Base-by-base conservation (phyloP, 2,888 invertebrate species). In the Augochlorella aurata region DNA sequence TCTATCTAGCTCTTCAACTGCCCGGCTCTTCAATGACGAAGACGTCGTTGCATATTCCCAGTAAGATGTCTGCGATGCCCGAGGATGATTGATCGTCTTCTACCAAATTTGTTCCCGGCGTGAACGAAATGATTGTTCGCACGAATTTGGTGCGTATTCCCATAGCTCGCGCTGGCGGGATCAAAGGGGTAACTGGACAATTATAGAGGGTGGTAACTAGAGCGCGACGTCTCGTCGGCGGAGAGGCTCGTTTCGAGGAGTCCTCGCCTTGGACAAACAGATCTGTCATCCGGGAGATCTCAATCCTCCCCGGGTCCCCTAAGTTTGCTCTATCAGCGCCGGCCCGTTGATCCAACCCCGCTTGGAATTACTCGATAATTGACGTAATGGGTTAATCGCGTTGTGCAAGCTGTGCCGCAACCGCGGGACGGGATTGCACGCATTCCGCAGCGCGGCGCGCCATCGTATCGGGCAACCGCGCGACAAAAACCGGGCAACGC, bases 161-260 rank as follows among this genome's bases (percentile, higher is more conserved):
- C 5, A 24, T 10, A 10, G 54, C 66, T 0, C 74, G 72, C 50
- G 71, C 72, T 61, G 1, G 16, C n/a, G n/a, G n/a, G 67, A 63
- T 24, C 29, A 14, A 8, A 72, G 58, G 80, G 61, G 74, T 83
- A 68, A 74, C 70, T 66, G 68, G 73, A 73, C 83, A 86, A 90
- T 88, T 86, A 85, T 86, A 84, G 86, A 86, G 47, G 44, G 54
- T 54, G 54, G 44, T 49, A 89, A 90, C 68, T 86, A 82, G 87
- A 81, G 81, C 87, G 74, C 71, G 79, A 72, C 77, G 89, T 85
- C 85, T 82, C 83, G 82, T 54, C 80, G 47, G 16, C 58, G 47
- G 2, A 1, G 58, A n/a, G 21, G 21, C 58, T 5, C 38, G 54
- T 54, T 66, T 44, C 10, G 14, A 7, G 18, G 21, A 29, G 24